phyloP scores from a whole-genome alignment of 2,797 vertebrate species.

The Podarcis siculus region DNA sequence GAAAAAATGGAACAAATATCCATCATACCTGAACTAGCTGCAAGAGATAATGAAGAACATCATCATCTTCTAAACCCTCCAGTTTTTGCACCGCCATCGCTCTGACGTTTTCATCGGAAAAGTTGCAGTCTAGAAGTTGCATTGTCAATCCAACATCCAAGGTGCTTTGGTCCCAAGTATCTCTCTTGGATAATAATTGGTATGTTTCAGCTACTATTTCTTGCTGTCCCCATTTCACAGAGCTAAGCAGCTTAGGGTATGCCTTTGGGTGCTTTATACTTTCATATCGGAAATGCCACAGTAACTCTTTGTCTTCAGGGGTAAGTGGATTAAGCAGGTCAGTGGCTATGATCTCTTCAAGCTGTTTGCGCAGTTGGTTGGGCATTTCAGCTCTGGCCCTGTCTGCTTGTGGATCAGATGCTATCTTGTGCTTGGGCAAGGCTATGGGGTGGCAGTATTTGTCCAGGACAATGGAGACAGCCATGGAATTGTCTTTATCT shows the following conservation, averaged over 20 bases:
- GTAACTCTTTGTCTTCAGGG: slow-evolving; percentile 95
- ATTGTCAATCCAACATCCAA: slow-evolving; percentile 95
- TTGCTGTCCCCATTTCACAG: slow-evolving; percentile 95
- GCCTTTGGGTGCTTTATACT: slow-evolving; percentile 94
- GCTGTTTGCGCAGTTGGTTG: slow-evolving; percentile 95
- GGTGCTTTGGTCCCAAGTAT: slow-evolving; percentile 90
- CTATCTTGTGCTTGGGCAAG: slow-evolving; percentile 89
- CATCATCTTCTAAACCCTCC: slow-evolving; percentile 92
- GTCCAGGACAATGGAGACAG: slow-evolving; percentile 91
- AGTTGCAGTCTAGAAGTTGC: slow-evolving; percentile 97
- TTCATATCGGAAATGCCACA: slow-evolving; percentile 97
- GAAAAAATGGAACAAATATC: slow-evolving; percentile 11
- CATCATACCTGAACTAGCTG: slow-evolving; percentile 93
- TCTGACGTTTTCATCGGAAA: slow-evolving; percentile 93
- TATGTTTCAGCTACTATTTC: slow-evolving; percentile 92
- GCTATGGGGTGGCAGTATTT: slow-evolving; percentile 96
- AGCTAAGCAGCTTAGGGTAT: slow-evolving; percentile 95
- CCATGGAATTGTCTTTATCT: slow-evolving; percentile 94
- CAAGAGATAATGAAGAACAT: slow-evolving; percentile 94
- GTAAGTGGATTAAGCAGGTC: slow-evolving; percentile 95
- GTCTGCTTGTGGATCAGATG: slow-evolving; percentile 79
- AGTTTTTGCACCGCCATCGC: slow-evolving; percentile 96
- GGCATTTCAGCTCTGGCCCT: slow-evolving; percentile 93
- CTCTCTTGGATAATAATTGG: slow-evolving; percentile 87
- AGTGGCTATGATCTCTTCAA: slow-evolving; percentile 91